Percentiles rank a stretch among this genome's conserved stretches.
Evolutionary conservation across 2,888 invertebrate species (phyloP).

Genomic region (Lypha dubia): DNA sequence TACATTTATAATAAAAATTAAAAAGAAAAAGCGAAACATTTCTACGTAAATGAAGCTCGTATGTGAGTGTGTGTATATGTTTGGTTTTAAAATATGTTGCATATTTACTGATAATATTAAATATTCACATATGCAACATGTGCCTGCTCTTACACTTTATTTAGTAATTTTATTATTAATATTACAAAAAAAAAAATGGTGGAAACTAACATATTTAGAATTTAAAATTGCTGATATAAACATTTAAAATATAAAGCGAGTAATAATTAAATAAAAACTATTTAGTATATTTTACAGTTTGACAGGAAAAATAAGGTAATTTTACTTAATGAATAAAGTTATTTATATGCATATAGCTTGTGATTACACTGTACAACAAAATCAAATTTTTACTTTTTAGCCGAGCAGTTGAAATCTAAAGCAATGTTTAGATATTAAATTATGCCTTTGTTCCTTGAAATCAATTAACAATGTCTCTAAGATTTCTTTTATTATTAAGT

Average conservation of each 20-base stretch:
- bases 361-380: too few species aligned
- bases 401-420: too few species aligned
- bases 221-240: conserved; percentile 12
- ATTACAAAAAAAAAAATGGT: background rate
- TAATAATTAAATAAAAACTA: conserved; percentile 29
- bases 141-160: conserved; percentile 20
- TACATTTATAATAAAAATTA: background rate
- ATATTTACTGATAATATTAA: background rate
- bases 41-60: background rate
- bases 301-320: too few species aligned
- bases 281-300: background rate
- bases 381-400: too few species aligned
- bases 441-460: too few species aligned
- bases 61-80: background rate
- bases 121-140: conserved; percentile 43
- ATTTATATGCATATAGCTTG: too few species aligned
- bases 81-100: background rate
- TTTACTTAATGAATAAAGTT: too few species aligned
- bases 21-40: background rate
- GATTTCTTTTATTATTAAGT: too few species aligned
- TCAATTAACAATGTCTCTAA: too few species aligned
- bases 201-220: conserved; percentile 16
- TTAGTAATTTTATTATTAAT: background rate
- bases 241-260: background rate
- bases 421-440: too few species aligned